These are phyloP conservation scores for Neotoma lepida DNA, from an alignment of 2,113 vertebrate genomes.

Conservation along the genomic window DNA sequence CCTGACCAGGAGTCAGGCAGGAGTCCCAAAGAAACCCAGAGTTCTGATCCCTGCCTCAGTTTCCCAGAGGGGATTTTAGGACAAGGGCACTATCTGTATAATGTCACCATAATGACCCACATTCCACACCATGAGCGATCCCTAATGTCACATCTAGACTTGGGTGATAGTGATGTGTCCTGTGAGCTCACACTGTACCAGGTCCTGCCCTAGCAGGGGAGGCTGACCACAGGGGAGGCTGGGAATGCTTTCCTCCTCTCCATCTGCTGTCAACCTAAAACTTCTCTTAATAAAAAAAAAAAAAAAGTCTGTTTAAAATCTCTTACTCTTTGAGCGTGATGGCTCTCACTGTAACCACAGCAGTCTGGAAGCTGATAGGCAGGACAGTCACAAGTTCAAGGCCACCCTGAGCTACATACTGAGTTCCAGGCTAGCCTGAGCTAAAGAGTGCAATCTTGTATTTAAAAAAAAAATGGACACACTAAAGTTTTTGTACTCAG, in stretches of 20 bases:
- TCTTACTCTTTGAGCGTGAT: not conserved
- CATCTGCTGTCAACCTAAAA: not conserved
- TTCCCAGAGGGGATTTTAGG: not conserved
- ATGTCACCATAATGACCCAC: not conserved
- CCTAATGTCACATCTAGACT: not conserved
- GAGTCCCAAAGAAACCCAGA: not conserved
- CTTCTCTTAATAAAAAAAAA: not conserved
- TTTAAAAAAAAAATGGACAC: not conserved
- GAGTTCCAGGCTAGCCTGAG: not conserved
- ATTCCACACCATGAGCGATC: too few relatives aligned
- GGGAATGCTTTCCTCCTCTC: not conserved
- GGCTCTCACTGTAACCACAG: not conserved
- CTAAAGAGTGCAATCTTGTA: not conserved
- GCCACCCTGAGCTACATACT: not conserved
- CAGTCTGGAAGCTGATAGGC: not conserved
- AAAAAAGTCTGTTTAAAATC: not conserved
- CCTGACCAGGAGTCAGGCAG: not conserved
- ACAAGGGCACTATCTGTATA: not conserved
- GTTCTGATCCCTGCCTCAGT: not conserved
- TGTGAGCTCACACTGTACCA: not conserved
- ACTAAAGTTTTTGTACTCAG: not conserved
- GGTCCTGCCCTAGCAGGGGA: too few relatives aligned
- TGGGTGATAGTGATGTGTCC: fast-evolving
- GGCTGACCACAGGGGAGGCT: not conserved
- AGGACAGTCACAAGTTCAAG: not conserved